Evolutionary conservation across 53 echinoderm and acorn worm genomes (phyloP), one percentile per base, ranked within the genome.

Genomic region (Astropecten irregularis): DNA sequence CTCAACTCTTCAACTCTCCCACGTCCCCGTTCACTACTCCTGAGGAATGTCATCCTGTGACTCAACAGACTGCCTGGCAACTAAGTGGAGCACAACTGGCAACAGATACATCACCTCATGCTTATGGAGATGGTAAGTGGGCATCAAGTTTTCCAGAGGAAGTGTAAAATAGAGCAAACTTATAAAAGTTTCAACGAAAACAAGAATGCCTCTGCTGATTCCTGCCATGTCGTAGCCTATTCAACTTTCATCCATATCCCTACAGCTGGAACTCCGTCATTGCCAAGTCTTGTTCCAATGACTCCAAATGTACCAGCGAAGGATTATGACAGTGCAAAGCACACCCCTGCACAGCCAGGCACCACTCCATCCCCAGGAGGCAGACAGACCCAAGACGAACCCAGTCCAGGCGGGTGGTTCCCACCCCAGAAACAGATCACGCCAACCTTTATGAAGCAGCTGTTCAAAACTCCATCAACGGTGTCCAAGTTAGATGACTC

Each of bases 381-480:
- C 8, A 56, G 40, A 28, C 26, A 53, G n/a, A 62, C 68, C 62
- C 59, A 40, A 27, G 58, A 59, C 16, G 79, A 62, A 3, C 65
- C 86, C 15, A 65, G 66, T 49, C 82, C 84, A 8, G 71, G 59
- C 23, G 66, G 59, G 10, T 91, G 82, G 86, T 73, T 68, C 22
- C 83, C 69, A 6, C 71, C 74, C 56, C 39, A 76, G 11, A 84
- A 52, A 37, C 70, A 49, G 50, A 69, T 68, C 64, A 89, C 89
- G 9, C 92, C 92, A 15, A 68, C 74, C 31, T 92, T 89, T 69
- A 86, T 89, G 83, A 89, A 92, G 83, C 89, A 89, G 63, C 86
- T 92, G 23, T 92, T 92, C 60, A 92, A 92, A 81, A 92, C 92
- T 5, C 92, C 89, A 1, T 83, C 89, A 19, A 61, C 68, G 2